Conservation (phyloP, 2,797 vertebrate species). For the Hyperoplus immaculatus region DNA sequence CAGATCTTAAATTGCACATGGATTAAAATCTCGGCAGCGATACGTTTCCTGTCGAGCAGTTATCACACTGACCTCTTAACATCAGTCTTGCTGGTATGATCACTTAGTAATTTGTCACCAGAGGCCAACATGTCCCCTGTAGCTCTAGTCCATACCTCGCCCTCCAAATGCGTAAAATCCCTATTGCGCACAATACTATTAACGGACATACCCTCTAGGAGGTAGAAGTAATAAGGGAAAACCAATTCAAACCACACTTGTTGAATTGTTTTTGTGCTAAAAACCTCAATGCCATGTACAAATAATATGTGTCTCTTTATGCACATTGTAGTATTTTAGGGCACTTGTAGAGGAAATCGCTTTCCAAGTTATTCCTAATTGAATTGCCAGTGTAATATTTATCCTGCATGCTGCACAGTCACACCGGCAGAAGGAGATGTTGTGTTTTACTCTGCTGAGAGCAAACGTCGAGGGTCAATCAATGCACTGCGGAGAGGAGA, state of each 20-base stretch:
- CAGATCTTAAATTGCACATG: constrained; percentile 21
- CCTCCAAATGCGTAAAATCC: constrained; percentile 59
- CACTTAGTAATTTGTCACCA: constrained; percentile 76
- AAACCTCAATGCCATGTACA: not conserved
- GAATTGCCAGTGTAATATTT: constrained; percentile 92
- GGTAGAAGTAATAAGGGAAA: constrained; percentile 6
- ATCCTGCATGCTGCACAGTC: constrained; percentile 87
- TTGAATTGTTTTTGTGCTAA: constrained; percentile 12
- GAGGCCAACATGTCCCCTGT: constrained; percentile 62
- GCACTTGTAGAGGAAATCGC: constrained; percentile 43
- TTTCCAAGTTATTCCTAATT: constrained; percentile 89
- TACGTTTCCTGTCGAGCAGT: constrained; percentile 58
- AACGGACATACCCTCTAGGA: constrained; percentile 4
- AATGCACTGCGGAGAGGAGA: constrained; percentile 85
- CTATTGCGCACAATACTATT: constrained; percentile 30
- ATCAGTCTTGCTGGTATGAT: constrained; percentile 71
- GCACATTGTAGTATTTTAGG: not conserved
- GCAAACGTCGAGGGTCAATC: constrained; percentile 89
- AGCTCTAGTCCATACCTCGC: constrained; percentile 40
- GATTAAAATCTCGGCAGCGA: constrained; percentile 51
- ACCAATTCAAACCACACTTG: constrained; percentile 6
- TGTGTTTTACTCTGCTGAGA: constrained; percentile 80
- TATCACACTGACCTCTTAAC: constrained; percentile 78
- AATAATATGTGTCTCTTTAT: not conserved
- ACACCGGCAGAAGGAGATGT: constrained; percentile 87